Conservation (phyloP, 2,797 vertebrate genomes). For the Euphonia xanthogaster region DNA sequence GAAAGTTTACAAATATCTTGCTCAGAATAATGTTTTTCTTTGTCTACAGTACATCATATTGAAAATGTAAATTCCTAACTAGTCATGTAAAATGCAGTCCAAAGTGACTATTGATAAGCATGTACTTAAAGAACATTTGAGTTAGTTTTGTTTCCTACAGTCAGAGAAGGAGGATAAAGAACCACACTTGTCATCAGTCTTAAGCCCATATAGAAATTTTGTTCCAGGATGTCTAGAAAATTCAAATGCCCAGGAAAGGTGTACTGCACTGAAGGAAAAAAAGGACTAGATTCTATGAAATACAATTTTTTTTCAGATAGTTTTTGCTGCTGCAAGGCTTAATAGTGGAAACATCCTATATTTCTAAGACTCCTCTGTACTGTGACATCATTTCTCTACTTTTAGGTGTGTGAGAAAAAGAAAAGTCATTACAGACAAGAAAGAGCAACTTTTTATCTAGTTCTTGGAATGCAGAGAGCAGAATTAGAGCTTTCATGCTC, state of each 20-base stretch:
- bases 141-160: background rate
- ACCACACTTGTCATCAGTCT: background rate
- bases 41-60: background rate
- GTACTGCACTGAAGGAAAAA: background rate
- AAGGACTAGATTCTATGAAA: background rate
- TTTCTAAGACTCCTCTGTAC: background rate
- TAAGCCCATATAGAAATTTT: background rate
- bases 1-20: background rate
- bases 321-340: background rate
- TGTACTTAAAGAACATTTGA: background rate
- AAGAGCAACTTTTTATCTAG: background rate
- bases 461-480: background rate
- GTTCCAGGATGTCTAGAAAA: background rate
- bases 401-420: background rate
- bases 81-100: background rate
- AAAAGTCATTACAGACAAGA: background rate
- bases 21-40: background rate
- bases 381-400: background rate
- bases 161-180: background rate
- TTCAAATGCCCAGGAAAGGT: background rate
- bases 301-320: background rate
- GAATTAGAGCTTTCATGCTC: background rate
- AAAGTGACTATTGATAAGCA: background rate
- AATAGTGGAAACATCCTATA: background rate
- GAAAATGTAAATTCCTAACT: background rate